These are phyloP conservation scores for Pithys albifrons DNA, from an alignment of 2,113 vertebrate genomes.

Conservation along the genomic window DNA sequence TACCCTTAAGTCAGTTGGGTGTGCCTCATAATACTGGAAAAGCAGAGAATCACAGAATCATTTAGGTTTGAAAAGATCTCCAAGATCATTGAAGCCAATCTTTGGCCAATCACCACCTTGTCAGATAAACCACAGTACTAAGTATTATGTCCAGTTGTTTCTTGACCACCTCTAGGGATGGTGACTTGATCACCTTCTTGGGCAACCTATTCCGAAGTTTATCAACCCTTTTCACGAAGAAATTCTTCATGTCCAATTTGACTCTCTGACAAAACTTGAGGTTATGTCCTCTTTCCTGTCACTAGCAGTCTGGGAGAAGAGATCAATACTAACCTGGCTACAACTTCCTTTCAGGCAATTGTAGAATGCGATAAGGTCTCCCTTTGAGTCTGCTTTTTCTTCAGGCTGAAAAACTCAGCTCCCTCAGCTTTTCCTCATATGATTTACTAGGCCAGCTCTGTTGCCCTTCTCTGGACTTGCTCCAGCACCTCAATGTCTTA, in stretches of 20 bases:
- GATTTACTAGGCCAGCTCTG: background rate
- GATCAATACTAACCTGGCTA: background rate
- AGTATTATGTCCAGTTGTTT: background rate
- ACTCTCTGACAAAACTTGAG: background rate
- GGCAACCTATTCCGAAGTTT: background rate
- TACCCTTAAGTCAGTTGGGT: background rate
- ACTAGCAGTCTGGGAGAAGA: background rate
- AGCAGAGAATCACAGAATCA: background rate
- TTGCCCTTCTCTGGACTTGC: background rate
- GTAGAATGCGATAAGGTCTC: background rate
- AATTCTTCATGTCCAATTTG: background rate
- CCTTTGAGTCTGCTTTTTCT: background rate
- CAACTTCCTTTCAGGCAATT: background rate
- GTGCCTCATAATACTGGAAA: background rate
- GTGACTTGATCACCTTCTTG: background rate
- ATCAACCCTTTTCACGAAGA: background rate
- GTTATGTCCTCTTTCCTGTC: background rate
- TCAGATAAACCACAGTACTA: background rate
- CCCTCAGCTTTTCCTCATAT: background rate
- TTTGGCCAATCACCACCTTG: background rate
- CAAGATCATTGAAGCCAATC: background rate
- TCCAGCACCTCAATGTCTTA: background rate
- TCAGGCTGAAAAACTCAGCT: background rate
- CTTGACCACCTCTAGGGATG: background rate
- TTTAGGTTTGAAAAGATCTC: background rate